Percentiles rank a stretch among this genome's conserved stretches.
Evolutionary conservation across 2,113 vertebrate species (phyloP).

Genomic region (Microcebus griseorufus): DNA sequence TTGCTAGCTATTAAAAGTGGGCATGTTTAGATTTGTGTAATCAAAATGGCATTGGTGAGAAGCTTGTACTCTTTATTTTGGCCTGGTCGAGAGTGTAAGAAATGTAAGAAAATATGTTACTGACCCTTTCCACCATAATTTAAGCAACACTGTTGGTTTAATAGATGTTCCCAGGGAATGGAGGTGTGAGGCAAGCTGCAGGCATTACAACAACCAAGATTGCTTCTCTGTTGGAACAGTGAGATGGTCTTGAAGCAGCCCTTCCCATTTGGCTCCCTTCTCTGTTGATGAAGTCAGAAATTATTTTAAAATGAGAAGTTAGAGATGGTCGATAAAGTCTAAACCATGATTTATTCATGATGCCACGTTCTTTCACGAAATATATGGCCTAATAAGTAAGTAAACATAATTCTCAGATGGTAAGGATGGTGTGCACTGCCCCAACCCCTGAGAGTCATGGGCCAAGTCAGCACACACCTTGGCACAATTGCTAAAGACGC

Average conservation of each 20-base stretch:
- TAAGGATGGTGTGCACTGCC: not conserved
- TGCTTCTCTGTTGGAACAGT: not conserved
- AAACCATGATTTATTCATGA: not conserved
- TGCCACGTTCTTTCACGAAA: not conserved
- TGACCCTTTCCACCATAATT: not conserved
- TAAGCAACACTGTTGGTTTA: slow-evolving; percentile 28
- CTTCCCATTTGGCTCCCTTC: not conserved
- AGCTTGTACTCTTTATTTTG: slow-evolving; percentile 58
- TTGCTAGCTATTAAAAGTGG: slow-evolving; percentile 36
- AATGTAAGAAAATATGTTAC: slow-evolving; percentile 56
- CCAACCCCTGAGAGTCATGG: not conserved
- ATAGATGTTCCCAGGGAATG: not conserved
- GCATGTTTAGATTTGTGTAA: slow-evolving; percentile 31
- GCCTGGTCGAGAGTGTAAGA: not conserved
- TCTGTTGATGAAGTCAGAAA: not conserved
- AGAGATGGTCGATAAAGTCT: not conserved
- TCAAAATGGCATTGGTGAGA: slow-evolving; percentile 31
- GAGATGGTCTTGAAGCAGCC: not conserved
- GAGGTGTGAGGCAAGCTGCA: not conserved
- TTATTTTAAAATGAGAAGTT: not conserved
- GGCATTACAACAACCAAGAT: not conserved
- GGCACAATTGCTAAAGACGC: not conserved
- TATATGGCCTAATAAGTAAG: not conserved
- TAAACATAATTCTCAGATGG: not conserved
- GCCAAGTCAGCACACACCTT: not conserved